Evolutionary conservation across 2,797 vertebrate species (phyloP).

Genomic region (Mus spretus): DNA sequence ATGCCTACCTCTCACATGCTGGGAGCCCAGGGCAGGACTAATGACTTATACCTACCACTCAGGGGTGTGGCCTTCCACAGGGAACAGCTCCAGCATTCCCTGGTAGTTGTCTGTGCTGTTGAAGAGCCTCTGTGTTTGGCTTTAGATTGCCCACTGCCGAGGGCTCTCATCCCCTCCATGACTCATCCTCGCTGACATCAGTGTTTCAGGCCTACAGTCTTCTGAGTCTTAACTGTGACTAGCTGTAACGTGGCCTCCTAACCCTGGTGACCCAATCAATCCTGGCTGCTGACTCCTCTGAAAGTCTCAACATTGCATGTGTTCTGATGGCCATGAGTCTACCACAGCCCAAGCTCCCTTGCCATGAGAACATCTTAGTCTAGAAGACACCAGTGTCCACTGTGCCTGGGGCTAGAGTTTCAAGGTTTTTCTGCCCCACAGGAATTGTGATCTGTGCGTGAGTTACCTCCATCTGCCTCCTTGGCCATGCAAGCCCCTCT

Average conservation of each 20-base stretch:
- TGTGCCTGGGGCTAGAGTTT: neutral
- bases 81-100: neutral
- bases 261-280: neutral
- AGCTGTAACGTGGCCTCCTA: neutral
- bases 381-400: neutral
- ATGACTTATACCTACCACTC: neutral
- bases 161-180: accelerated
- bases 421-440: neutral
- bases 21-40: neutral
- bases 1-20: neutral
- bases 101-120: too few relatives aligned
- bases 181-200: neutral
- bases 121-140: neutral
- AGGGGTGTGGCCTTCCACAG: neutral
- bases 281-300: neutral
- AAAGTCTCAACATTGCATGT: neutral
- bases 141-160: neutral
- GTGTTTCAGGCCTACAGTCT: neutral
- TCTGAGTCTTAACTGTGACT: neutral
- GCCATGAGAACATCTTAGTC: neutral
- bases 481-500: neutral
- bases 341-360: too few relatives aligned
- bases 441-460: neutral
- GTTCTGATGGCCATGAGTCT: neutral
- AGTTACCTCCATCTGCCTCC: neutral